Base-by-base conservation (phyloP, 1,140 invertebrate species). In the Drosophila sturtevanti region DNA sequence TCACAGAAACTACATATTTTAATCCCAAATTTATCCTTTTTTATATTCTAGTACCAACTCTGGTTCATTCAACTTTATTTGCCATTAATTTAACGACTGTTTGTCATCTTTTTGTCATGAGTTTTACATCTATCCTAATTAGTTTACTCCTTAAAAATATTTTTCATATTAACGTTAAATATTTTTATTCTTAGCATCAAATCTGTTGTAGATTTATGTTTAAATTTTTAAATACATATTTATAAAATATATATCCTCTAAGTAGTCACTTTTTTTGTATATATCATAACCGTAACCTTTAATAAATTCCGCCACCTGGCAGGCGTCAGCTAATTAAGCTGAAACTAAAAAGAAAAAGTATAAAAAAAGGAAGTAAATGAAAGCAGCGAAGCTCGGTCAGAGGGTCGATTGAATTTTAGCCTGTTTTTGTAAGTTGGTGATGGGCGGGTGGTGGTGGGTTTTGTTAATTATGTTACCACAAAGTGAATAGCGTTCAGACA, bases 401-500 rank as follows among this genome's bases (percentile, higher is more conserved):
- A 61, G 37, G 69, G 52, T 72, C 70, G 48, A n/a, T 63, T 27
- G 37, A 22, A 41, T 16, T 52, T 34, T 11, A 48, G 41, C 2
- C 14, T 44, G 2, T 12, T 44, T 44, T 44, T 44, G 51, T n/a
- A 35, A n/a, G n/a, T n/a, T 21, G 21, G 41, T 16, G 38, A 14
- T 12, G 11, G 51, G 31, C 41, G 38, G 54, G 51, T 52, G 27
- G n/a, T 27, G 51, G 11, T 12, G 56, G 24, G 59, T 55, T 48
- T 55, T 27, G 38, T 63, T 79, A 76, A 79, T 58, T 61, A 72
- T 76, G 69, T 79, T 68, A 48, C 68, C 68, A 65, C 54, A 78
- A 75, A 78, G 72, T 78, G 72, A 78, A 78, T 75, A 68, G 59
- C 54, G 67, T 63, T 63, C 64, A 79, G 72, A 76, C 76, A 54